Evolutionary conservation across 2,797 vertebrate genomes (phyloP), one percentile per base, ranked within the genome.

Genomic region (Acipenser oxyrinchus): DNA sequence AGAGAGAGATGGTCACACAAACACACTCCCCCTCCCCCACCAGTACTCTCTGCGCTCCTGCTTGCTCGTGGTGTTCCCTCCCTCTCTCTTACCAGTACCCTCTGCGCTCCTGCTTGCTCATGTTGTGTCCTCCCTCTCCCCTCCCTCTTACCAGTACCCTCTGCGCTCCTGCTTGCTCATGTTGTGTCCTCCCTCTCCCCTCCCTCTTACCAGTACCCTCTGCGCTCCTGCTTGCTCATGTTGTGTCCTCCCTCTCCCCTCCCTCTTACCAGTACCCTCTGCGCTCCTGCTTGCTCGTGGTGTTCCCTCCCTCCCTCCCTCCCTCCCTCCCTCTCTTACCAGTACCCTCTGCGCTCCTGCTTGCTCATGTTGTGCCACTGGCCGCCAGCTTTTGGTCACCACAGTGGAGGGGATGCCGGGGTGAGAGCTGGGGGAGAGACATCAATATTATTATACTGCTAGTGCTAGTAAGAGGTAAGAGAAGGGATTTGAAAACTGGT

Each of bases 331-430:
- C 23, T 37, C 23, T 37, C n/a, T n/a, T 70, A 82, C 80, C 77
- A 79, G 74, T 79, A 81, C 62, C 80, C 64, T 18, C 68, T 72
- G 8, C 71, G 71, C 71, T 82, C 80, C 52, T 72, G 72, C 66
- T 80, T 77, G 52, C 77, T 74, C 71, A 80, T 73, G 63, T 71
- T 49, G 49, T 76, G 75, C 78, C 80, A 82, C 59, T 80, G 68
- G 50, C 67, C 69, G 77, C 80, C 71, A 82, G 72, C 63, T 80
- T 78, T 79, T 82, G 53, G 80, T 82, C 59, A 79, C 78, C 60
- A 68, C 67, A 4, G 77, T 82, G 52, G 80, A 82, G 1, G 77
- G 71, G 9, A 71, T 76, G 1, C 76, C 77, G 2, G 80, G 78
- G 53, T 75, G 73, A 3, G 70, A 72, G 49, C 78, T 82, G 23